These are phyloP conservation scores for Pyrrhosoma nymphula DNA, from an alignment of 2,888 invertebrate species.

Conservation along the genomic window DNA sequence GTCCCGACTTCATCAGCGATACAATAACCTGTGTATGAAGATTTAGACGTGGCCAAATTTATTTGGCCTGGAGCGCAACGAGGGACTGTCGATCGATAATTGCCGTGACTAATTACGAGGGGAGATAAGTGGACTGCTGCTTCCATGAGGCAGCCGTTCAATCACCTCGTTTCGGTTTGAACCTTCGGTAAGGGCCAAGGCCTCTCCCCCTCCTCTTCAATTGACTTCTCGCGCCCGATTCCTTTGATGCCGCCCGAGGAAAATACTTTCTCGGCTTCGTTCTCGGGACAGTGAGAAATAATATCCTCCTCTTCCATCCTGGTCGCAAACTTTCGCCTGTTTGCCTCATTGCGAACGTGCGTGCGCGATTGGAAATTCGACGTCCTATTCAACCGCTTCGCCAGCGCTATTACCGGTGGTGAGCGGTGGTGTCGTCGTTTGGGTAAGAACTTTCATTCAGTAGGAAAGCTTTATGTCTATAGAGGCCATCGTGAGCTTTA, in stretches of 20 bases:
- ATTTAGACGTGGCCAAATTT: conserved; percentile 6
- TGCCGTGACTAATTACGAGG: conserved; percentile 26
- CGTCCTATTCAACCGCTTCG: no score
- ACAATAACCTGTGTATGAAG: neutral
- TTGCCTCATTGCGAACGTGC: neutral
- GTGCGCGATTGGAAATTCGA: neutral
- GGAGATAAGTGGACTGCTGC: conserved; percentile 8
- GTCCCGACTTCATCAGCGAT: neutral
- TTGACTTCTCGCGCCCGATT: conserved; percentile 25
- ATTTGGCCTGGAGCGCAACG: neutral
- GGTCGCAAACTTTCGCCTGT: neutral
- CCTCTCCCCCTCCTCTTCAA: neutral
- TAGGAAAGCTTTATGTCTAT: no score
- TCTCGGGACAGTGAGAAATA: conserved; percentile 51
- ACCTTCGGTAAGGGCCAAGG: conserved; percentile 34
- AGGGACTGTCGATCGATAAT: neutral
- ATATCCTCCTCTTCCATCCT: neutral
- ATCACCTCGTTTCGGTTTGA: conserved; percentile 33
- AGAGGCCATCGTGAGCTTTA: no score
- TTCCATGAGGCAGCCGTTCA: conserved; percentile 4
- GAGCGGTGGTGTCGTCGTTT: no score
- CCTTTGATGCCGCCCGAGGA: conserved; percentile 29
- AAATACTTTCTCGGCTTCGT: conserved; percentile 48
- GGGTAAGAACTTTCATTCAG: no score
- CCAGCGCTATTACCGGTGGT: no score